Conservation (phyloP, 1,140 invertebrate genomes). For the Musca domestica region DNA sequence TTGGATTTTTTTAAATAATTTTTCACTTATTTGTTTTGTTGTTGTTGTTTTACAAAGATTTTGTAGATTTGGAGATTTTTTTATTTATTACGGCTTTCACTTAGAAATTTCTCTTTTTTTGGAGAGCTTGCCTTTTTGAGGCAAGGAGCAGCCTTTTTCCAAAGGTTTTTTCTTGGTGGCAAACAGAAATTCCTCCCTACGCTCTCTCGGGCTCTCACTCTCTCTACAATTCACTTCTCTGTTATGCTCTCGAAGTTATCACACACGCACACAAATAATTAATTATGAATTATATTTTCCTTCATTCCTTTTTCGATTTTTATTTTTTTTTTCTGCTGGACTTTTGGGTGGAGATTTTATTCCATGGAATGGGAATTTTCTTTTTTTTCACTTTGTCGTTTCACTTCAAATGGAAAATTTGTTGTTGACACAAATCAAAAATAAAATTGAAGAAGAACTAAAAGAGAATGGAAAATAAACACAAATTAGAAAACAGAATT, state of each 20-base stretch:
- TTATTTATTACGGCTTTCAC: background rate
- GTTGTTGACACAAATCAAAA: too few relatives aligned
- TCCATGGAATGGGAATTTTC: background rate
- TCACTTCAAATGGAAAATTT: background rate
- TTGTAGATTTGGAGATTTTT: too few relatives aligned
- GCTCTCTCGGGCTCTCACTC: background rate
- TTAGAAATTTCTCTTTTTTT: background rate
- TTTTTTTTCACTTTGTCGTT: background rate
- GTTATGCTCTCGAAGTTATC: too few relatives aligned
- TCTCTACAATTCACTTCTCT: background rate
- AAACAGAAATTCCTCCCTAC: background rate
- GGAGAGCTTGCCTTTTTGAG: background rate
- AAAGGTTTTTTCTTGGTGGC: background rate
- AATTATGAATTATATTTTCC: too few relatives aligned
- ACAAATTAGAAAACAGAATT: background rate
- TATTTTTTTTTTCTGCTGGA: background rate
- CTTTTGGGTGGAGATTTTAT: constrained; percentile 15
- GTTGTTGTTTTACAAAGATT: too few relatives aligned
- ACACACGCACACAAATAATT: too few relatives aligned
- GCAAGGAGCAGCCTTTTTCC: background rate
- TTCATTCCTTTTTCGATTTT: background rate
- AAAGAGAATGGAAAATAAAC: background rate
- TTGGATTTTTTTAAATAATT: too few relatives aligned
- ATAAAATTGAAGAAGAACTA: background rate
- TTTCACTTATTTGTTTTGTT: too few relatives aligned